Evolutionary conservation across 2,113 vertebrate genomes (phyloP), one percentile per base, ranked within the genome.

Genomic region (Thalassoma bifasciatum): DNA sequence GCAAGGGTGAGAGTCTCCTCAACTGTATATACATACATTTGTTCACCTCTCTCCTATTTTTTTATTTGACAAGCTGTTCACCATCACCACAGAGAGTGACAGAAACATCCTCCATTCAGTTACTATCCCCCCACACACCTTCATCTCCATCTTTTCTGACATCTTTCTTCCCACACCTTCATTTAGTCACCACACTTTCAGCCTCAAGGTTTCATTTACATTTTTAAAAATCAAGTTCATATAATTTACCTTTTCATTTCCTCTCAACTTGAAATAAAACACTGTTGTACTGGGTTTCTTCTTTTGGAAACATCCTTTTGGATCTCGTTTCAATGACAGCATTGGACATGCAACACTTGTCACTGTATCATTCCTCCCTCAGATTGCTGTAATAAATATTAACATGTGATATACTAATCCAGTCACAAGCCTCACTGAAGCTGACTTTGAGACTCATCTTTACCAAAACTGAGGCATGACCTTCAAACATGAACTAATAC

Each of bases 1-100:
- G 94, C 95, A 97, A 97, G 97, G 97, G 97, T 98, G 97, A 99
- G 96, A 96, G 93, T 93, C 89, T 93, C 91, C 92, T 91, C 79
- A 82, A 90, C 78, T 91, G 72, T 90, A 53, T 80, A 76, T 81
- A 82, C 62, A 80, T 47, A 57, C 63, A 86, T 54, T 73, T 86
- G 81, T 81, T 53, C 47, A 61, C 67, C 60, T 77, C 87, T 88
- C 81, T 59, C 90, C 88, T 91, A 66, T 86, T 81, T 87, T 21
- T 86, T 84, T 79, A 44, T 79, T 85, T 72, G 23, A 72, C 46
- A 81, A 23, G 71, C 72, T 38, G 19, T 30, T 71, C 80, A 51
- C 77, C 84, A 62, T 72, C 89, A 83, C 24, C 54, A 10, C 26
- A 50, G 10, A 63, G 70, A 71, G 44, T 46, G 36, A 50, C 47